phyloP scores from a whole-genome alignment of 2,113 vertebrate genomes.

The Neodon shergylaensis region DNA sequence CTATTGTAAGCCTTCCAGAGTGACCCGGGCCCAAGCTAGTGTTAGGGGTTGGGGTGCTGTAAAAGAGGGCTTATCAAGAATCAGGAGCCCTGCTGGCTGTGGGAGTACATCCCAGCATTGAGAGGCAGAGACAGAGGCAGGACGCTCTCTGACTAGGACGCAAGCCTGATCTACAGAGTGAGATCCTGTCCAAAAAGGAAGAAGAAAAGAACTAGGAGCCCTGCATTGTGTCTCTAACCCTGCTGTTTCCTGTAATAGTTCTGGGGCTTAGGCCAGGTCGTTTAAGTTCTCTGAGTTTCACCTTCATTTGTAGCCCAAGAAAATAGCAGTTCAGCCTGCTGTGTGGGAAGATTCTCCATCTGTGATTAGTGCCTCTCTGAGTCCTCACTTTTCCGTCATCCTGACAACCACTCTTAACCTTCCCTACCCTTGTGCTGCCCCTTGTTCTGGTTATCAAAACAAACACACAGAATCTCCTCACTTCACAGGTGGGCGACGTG shows the following conservation, averaged over 20 bases:
- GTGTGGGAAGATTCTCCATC: not conserved
- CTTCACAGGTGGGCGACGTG: slow-evolving; percentile 93
- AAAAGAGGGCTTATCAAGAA: slow-evolving; percentile 10
- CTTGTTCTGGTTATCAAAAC: not conserved
- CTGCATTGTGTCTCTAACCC: not conserved
- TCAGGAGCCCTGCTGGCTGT: not conserved
- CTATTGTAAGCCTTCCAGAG: slow-evolving; percentile 3
- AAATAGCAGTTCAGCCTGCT: not conserved
- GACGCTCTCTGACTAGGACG: not conserved
- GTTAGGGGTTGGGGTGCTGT: not conserved
- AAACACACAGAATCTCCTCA: slow-evolving; percentile 34
- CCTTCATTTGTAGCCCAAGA: not conserved
- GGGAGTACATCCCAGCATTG: not conserved
- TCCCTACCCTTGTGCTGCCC: not conserved
- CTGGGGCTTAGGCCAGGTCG: not conserved
- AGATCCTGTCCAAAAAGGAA: not conserved
- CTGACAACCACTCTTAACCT: not conserved
- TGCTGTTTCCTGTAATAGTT: not conserved
- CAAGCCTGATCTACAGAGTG: not conserved
- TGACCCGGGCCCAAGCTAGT: not conserved
- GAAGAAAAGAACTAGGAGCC: not conserved
- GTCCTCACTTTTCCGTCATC: not conserved
- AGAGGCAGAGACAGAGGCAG: not conserved
- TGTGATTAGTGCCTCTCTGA: not conserved
- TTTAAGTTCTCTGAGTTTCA: slow-evolving; percentile 37